Percentiles rank a stretch among this genome's conserved stretches.
Conservation (phyloP, 2,797 vertebrate species). For the Astyanax mexicanus region DNA sequence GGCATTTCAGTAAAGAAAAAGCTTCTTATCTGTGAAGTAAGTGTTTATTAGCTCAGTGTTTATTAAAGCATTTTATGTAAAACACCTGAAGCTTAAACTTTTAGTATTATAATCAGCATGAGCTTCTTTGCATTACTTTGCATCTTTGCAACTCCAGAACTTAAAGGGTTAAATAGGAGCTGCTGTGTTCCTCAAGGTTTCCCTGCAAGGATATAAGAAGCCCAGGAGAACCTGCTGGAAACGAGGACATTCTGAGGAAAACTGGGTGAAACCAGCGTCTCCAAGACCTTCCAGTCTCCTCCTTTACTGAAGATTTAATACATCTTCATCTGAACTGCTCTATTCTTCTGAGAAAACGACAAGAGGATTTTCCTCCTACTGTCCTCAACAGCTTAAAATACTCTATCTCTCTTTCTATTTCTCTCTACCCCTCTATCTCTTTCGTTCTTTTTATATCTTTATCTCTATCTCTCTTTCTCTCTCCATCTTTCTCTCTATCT, state of each 20-base stretch:
- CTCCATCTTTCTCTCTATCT: no score
- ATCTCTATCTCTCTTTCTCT: no score
- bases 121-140: no score
- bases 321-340: constrained; percentile 17
- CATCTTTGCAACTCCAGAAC: neutral
- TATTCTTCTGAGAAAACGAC: neutral
- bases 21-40: no score
- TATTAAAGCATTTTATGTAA: no score
- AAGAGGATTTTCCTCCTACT: constrained; percentile 28
- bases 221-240: neutral
- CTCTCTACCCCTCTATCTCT: neutral
- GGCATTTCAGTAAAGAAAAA: no score
- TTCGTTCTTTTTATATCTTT: no score
- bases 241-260: neutral
- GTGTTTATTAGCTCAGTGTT: no score
- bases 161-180: neutral
- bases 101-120: no score
- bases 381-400: constrained; percentile 28
- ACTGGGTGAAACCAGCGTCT: neutral
- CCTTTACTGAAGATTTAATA: neutral
- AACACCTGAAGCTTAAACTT: no score
- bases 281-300: neutral
- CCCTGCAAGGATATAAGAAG: neutral
- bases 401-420: neutral
- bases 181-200: neutral